A percentile compares a stretch with the other conserved stretches of the same genome.
These are phyloP conservation scores for Pseudomugil gertrudae DNA, from an alignment of 2,797 vertebrate species.

Conservation along the genomic window DNA sequence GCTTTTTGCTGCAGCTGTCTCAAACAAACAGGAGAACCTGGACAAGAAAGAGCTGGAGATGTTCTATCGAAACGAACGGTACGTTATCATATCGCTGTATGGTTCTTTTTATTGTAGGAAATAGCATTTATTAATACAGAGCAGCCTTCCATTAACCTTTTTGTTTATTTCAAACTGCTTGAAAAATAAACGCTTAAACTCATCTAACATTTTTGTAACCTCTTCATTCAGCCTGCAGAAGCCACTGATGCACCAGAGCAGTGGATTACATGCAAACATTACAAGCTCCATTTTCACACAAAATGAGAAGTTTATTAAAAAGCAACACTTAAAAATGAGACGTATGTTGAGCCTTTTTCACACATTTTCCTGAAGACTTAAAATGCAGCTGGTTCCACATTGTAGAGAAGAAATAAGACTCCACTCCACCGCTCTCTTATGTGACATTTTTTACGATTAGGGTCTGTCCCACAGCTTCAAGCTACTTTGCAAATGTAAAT, in stretches of 20 bases:
- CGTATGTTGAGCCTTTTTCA: too few species aligned
- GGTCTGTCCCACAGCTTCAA: too few species aligned
- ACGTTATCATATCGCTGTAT: too few species aligned
- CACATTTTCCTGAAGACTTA: too few species aligned
- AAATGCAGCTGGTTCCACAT: too few species aligned
- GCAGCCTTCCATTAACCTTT: neutral
- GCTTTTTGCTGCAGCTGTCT: conserved; percentile 44
- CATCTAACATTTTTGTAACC: neutral
- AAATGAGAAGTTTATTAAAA: neutral
- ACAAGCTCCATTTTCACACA: neutral
- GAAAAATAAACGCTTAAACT: neutral
- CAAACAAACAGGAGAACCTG: conserved; percentile 76
- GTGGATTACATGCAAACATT: neutral
- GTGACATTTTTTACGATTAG: too few species aligned
- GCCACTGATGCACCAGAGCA: neutral
- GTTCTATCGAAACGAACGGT: conserved; percentile 89
- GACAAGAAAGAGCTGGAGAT: conserved; percentile 86
- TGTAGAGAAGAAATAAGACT: too few species aligned
- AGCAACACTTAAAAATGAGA: too few species aligned
- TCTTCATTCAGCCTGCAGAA: neutral
- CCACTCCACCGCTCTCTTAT: too few species aligned
- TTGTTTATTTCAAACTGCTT: neutral
- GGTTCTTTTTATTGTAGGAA: neutral
- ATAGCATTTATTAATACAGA: neutral
- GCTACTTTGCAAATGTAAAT: too few species aligned